These are phyloP conservation scores for Plecturocebus donacophilus DNA, from an alignment of 2,113 vertebrate genomes.

Conservation along the genomic window DNA sequence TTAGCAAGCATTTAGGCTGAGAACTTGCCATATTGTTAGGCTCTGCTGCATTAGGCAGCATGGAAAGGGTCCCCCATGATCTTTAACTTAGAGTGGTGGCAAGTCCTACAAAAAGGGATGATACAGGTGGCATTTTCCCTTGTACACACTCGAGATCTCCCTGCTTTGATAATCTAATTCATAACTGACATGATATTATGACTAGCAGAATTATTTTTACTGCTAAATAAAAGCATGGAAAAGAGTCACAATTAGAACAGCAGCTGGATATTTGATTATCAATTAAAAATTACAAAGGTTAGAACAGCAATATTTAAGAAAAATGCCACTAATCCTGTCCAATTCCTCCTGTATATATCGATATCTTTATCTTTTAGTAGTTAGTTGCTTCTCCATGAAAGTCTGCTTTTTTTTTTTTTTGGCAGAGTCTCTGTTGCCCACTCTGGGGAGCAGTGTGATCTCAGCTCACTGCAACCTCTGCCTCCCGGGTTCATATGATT, in stretches of 20 bases:
- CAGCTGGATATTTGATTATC: not conserved
- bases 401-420: no score
- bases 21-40: no score
- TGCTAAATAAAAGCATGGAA: not conserved
- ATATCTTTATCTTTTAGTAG: not conserved
- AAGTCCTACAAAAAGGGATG: not conserved
- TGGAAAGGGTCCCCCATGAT: rapidly evolving
- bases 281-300: not conserved
- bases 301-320: not conserved
- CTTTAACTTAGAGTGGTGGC: not conserved
- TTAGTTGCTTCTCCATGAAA: not conserved
- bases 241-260: not conserved
- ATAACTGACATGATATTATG: not conserved
- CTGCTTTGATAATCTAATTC: not conserved
- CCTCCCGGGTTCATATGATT: no score
- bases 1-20: not conserved
- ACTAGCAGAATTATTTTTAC: not conserved
- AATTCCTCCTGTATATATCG: not conserved
- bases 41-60: rapidly evolving
- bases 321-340: not conserved
- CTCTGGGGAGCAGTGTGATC: no score
- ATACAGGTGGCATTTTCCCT: not conserved
- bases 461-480: no score
- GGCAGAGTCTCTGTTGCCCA: no score
- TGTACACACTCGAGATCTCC: not conserved